Conservation (phyloP, 2,797 vertebrate species). For the Mus minutoides region DNA sequence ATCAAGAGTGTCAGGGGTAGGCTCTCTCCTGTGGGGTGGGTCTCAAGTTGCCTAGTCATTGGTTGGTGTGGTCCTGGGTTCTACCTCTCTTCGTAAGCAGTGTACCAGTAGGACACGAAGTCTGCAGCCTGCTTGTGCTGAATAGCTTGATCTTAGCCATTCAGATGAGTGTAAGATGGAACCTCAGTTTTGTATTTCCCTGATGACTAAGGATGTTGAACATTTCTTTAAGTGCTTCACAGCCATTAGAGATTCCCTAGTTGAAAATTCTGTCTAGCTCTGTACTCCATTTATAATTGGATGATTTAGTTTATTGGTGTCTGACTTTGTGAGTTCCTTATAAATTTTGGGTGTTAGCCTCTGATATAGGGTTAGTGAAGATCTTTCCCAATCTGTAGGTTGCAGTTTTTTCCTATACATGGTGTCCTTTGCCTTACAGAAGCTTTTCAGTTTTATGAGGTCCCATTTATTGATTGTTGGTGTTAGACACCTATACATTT, state of each 20-base stretch:
- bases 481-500: conserved; percentile 10
- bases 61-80: too few species aligned
- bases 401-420: neutral
- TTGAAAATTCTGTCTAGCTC: neutral
- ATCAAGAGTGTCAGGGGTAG: too few species aligned
- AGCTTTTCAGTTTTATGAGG: neutral
- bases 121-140: too few species aligned
- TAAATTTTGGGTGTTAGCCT: neutral
- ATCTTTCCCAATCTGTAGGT: neutral
- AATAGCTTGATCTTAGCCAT: neutral
- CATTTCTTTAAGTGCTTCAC: neutral
- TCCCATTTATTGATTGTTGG: neutral
- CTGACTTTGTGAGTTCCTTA: neutral
- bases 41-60: too few species aligned
- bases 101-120: too few species aligned
- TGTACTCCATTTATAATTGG: neutral
- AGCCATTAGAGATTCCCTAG: neutral
- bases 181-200: neutral
- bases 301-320: neutral
- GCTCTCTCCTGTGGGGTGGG: too few species aligned
- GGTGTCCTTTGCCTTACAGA: neutral
- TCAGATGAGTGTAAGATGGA: neutral
- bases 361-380: neutral
- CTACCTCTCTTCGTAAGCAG: too few species aligned
- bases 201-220: neutral